Percentiles rank a stretch among this genome's conserved stretches.
Conservation (phyloP, 2,888 invertebrate genomes). For the Leucoptera coffeella region DNA sequence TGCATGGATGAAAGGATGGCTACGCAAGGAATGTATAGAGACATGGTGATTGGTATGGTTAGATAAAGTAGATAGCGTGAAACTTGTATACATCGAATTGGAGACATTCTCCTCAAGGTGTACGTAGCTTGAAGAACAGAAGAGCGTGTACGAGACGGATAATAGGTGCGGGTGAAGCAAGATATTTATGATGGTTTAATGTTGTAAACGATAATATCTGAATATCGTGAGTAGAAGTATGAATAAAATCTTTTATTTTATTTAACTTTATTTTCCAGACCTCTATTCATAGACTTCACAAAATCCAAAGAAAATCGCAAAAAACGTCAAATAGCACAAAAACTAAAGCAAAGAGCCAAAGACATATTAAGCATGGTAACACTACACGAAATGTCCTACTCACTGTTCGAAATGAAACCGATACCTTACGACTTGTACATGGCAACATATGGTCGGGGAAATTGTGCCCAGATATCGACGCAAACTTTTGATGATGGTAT, state of each 20-base stretch:
- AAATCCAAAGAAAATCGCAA: constrained; percentile 26
- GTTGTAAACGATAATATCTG: no score
- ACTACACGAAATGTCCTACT: constrained; percentile 35
- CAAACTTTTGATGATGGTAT: constrained; percentile 43
- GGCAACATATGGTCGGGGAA: constrained; percentile 26
- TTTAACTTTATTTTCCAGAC: constrained; percentile 16
- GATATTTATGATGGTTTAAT: no score
- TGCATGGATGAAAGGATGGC: no score
- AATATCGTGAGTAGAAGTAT: neutral
- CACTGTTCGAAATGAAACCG: constrained; percentile 39
- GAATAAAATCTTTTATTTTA: no score
- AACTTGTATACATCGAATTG: no score
- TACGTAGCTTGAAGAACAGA: no score
- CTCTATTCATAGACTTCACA: constrained; percentile 31
- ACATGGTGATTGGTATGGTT: no score
- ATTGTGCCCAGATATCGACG: constrained; percentile 27
- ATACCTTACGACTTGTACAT: constrained; percentile 36
- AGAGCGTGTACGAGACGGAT: no score
- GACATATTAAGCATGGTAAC: constrained; percentile 35
- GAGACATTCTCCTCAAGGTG: no score
- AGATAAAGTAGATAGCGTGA: no score
- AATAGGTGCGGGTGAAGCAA: no score
- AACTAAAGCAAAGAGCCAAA: constrained; percentile 23
- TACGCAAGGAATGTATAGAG: no score
- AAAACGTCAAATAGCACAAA: constrained; percentile 18